phyloP scores from a whole-genome alignment of 2,113 vertebrate genomes.

The Microcebus ravelobensis region DNA sequence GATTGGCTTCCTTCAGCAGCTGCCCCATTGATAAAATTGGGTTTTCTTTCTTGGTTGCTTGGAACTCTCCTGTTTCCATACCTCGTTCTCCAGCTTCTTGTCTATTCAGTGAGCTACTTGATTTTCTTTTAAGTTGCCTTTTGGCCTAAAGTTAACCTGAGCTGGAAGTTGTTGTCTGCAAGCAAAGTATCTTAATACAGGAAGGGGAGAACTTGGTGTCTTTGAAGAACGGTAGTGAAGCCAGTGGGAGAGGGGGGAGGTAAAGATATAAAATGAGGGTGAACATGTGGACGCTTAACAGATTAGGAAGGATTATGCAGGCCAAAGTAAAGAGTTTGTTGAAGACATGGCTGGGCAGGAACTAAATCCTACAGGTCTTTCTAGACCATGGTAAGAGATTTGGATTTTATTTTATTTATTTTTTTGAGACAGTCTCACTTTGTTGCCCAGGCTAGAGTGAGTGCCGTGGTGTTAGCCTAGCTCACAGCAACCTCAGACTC shows the following conservation, averaged over 20 bases:
- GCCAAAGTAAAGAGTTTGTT: not conserved
- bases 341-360: not conserved
- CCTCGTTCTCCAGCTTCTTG: not conserved
- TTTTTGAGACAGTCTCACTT: too few species aligned
- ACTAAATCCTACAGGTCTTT: not conserved
- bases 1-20: not conserved
- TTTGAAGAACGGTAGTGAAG: not conserved
- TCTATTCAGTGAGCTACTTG: not conserved
- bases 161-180: not conserved
- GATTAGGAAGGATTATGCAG: not conserved
- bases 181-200: not conserved
- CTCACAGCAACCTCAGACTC: too few species aligned
- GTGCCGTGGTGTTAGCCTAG: too few species aligned
- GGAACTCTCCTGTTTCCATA: not conserved
- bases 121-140: not conserved
- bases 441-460: too few species aligned
- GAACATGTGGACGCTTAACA: not conserved
- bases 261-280: not conserved
- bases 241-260: not conserved
- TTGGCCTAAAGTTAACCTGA: constrained; percentile 24
- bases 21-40: not conserved
- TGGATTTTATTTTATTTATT: not conserved
- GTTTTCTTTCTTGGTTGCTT: not conserved
- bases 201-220: not conserved
- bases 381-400: not conserved